Evolutionary conservation across 2,113 vertebrate genomes (phyloP).

Genomic region (Pavo muticus): DNA sequence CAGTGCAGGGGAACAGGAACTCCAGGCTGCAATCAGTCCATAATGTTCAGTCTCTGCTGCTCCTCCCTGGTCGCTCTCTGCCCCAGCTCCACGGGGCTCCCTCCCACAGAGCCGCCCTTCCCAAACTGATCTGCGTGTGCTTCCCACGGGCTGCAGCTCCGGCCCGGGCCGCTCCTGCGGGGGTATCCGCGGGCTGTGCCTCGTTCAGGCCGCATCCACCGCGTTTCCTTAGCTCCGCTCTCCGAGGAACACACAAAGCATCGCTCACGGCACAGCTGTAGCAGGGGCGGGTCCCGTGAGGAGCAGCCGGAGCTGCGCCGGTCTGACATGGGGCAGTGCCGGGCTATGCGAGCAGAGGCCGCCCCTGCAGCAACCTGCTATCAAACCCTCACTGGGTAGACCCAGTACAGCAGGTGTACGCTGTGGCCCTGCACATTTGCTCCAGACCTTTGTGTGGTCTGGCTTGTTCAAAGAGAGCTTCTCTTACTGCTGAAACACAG

Average conservation of each 20-base stretch:
- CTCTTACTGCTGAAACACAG: neutral
- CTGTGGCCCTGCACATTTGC: neutral
- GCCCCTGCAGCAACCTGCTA: neutral
- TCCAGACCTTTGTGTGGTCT: neutral
- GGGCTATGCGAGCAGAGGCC: neutral
- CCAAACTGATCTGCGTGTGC: no score
- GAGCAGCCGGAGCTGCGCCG: neutral
- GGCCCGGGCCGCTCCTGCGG: neutral
- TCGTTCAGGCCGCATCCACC: no score
- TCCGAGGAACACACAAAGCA: no score
- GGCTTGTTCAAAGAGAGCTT: neutral
- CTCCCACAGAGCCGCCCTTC: neutral
- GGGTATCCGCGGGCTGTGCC: no score
- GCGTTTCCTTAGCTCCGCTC: no score
- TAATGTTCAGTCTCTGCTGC: neutral
- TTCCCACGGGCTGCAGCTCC: neutral
- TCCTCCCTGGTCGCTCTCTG: neutral
- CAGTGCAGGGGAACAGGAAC: neutral
- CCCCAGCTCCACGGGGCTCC: neutral
- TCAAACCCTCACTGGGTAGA: neutral
- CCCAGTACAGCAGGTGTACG: no score
- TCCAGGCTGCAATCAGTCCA: neutral
- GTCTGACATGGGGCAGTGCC: neutral
- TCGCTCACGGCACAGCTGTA: no score
- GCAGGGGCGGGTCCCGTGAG: neutral